Base-by-base conservation (phyloP, 2,888 invertebrate species). In the Helobdella robusta region DNA sequence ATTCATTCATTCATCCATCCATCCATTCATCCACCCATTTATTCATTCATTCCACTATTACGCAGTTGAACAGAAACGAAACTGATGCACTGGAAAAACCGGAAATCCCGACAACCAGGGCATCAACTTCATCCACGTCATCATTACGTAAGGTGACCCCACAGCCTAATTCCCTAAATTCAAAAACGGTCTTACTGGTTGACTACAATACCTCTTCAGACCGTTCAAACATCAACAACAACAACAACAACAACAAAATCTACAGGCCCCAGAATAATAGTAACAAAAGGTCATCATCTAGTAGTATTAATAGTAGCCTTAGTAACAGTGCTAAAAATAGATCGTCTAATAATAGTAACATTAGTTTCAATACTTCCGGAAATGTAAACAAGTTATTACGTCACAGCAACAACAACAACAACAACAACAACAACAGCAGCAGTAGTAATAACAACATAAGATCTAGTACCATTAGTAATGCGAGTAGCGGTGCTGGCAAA, bases 381-480 rank as follows among this genome's bases (percentile, higher is more conserved):
- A 50, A 50, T 25, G 25, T 8, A 5, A 50, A 50, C 50, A 50
- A 50, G 4, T 25, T 23, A 15, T 54, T 11, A 28, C 18, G 32
- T 50, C 28, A 28, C 62, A 46, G 48, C 50, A 62, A 30, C 25
- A n/a, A n/a, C 50, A 50, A 30, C 32, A 44, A 48, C 34, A 40
- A n/a, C 34, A 20, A 28, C 50, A 48, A 32, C 3, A 32, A 20
- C 25, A 30, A 23, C 1, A 28, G n/a, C 30, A 48, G 11, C n/a
- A 15, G 23, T 2, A 52, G 44, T 23, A 40, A 32, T 15, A 35
- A 6, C 6, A 59, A 65, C 52, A 23, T 32, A n/a, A 25, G 20
- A 2, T 52, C 52, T 4, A 32, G 32, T 32, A 28, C 32, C 56
- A 56, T 28, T 11, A 6, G 20, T 48, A 23, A 18, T 18, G 23